phyloP scores from a whole-genome alignment of 2,113 vertebrate species.

The Erinaceus europaeus region DNA sequence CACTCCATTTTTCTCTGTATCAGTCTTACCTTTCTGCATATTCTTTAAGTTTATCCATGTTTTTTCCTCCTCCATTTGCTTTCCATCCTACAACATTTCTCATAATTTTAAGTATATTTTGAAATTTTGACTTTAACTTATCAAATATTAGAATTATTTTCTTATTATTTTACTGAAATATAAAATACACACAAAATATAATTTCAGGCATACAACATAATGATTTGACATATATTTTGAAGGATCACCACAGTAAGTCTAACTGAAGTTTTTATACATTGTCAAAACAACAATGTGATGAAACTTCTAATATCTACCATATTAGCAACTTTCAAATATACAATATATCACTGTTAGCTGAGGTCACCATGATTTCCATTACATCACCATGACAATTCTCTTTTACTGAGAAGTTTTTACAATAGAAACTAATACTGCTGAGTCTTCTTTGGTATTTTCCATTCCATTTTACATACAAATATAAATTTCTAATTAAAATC shows the following conservation, averaged over 20 bases:
- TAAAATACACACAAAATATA: neutral
- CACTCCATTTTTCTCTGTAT: neutral
- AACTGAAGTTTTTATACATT: neutral
- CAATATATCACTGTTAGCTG: neutral
- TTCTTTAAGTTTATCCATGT: neutral
- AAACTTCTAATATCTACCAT: neutral
- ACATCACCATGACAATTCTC: neutral
- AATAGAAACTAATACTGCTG: too few species aligned
- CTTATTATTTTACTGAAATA: neutral
- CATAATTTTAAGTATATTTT: neutral
- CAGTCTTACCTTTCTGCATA: neutral
- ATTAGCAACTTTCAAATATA: too few species aligned
- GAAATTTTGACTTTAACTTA: neutral
- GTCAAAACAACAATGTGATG: too few species aligned
- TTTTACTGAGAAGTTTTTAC: neutral
- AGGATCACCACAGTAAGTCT: neutral
- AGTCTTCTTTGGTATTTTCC: too few species aligned
- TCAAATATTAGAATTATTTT: neutral
- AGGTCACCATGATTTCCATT: neutral
- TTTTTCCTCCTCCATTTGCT: neutral
- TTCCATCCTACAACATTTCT: neutral
- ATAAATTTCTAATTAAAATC: too few species aligned
- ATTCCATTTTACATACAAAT: too few species aligned
- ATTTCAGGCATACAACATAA: neutral
- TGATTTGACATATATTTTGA: too few species aligned